Evolutionary conservation across 2,888 invertebrate genomes (phyloP).

Genomic region (Dynastes maya): DNA sequence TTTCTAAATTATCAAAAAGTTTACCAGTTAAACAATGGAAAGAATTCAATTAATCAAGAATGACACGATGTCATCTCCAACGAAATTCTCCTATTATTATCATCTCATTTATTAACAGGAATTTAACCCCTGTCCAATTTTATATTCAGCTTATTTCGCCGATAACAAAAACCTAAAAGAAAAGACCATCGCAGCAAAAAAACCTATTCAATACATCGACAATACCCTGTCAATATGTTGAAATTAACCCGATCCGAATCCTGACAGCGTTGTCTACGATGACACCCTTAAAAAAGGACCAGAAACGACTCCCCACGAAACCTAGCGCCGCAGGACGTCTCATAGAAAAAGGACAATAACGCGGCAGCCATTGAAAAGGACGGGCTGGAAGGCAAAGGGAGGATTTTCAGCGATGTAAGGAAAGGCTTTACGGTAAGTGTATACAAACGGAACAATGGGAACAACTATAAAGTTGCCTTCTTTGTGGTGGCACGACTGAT

Average conservation of each 20-base stretch:
- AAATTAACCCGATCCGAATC: slow-evolving; percentile 23
- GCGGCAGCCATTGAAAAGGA: slow-evolving; percentile 13
- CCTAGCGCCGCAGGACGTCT: background rate
- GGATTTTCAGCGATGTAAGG: background rate
- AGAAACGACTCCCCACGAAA: background rate
- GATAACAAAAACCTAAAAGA: background rate
- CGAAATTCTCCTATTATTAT: too few species aligned
- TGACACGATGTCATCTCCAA: too few species aligned
- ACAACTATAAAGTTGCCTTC: slow-evolving; percentile 42
- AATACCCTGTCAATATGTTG: slow-evolving; percentile 21
- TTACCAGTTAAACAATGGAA: too few species aligned
- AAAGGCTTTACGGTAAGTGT: slow-evolving; percentile 9
- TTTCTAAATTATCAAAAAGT: too few species aligned
- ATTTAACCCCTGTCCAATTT: too few species aligned
- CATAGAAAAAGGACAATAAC: slow-evolving; percentile 16
- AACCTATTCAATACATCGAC: slow-evolving; percentile 14
- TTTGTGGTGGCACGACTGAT: slow-evolving; percentile 42
- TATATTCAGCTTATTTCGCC: too few species aligned
- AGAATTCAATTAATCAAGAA: too few species aligned
- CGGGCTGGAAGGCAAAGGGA: background rate
- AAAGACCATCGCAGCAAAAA: background rate
- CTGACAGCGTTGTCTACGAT: background rate
- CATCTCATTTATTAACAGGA: too few species aligned
- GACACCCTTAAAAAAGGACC: background rate
- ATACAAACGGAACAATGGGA: slow-evolving; percentile 32